Evolutionary conservation across 2,113 vertebrate species (phyloP).

Genomic region (Lepus europaeus): DNA sequence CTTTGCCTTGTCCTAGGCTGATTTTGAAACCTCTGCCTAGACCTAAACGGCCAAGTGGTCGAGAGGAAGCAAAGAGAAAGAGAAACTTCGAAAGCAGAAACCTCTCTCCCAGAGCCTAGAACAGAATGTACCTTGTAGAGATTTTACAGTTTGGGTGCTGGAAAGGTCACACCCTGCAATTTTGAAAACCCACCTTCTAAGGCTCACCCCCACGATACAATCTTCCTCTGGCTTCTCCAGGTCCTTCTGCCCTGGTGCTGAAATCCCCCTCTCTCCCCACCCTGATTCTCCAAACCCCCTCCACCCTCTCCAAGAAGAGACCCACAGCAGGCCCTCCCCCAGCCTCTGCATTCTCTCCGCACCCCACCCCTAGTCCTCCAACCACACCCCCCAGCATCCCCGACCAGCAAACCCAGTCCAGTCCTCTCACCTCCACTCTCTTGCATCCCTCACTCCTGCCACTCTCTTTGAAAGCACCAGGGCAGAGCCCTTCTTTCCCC

Average conservation of each 20-base stretch:
- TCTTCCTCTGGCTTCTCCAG: background rate
- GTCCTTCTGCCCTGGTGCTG: slow-evolving; percentile 9
- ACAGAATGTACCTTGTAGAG: slow-evolving; percentile 35
- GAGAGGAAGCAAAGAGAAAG: slow-evolving; percentile 20
- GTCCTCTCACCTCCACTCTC: slow-evolving; percentile 36
- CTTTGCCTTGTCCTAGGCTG: background rate
- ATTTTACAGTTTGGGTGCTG: background rate
- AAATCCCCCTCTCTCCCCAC: slow-evolving; percentile 38
- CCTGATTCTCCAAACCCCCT: background rate
- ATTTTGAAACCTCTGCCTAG: slow-evolving; percentile 61
- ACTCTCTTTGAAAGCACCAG: background rate
- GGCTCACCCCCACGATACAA: background rate
- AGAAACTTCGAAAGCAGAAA: slow-evolving; percentile 79
- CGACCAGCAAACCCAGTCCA: background rate
- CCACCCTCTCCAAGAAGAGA: background rate
- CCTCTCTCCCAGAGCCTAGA: slow-evolving; percentile 17
- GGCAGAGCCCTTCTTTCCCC: background rate
- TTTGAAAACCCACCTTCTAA: slow-evolving; percentile 46
- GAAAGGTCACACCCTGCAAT: slow-evolving; percentile 65
- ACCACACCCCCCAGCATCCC: slow-evolving; percentile 37
- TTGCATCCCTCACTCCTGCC: background rate
- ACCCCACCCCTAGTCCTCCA: slow-evolving; percentile 35
- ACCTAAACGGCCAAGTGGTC: slow-evolving; percentile 20
- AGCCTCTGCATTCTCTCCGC: background rate
- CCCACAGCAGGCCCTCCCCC: background rate